phyloP scores from a whole-genome alignment of 2,113 vertebrate genomes.

The Semnopithecus entellus region DNA sequence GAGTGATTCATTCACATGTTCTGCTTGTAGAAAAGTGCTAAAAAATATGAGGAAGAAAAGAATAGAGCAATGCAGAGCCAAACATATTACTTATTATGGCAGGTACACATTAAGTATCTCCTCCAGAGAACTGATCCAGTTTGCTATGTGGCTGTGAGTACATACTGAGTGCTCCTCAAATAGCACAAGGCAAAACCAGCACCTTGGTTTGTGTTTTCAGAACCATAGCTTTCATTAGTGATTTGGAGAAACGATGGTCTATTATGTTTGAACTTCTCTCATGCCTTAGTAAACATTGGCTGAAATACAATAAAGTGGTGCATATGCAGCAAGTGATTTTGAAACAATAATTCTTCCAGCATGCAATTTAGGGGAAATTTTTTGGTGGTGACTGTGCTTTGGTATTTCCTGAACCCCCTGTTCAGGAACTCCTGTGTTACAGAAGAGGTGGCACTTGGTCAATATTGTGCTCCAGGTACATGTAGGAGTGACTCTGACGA shows the following conservation, averaged over 20 bases:
- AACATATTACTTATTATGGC: slow-evolving; percentile 30
- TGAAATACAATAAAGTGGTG: slow-evolving; percentile 4
- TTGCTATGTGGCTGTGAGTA: neutral
- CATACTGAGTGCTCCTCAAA: neutral
- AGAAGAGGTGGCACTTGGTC: neutral
- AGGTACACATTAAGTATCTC: slow-evolving; percentile 10
- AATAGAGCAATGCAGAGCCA: slow-evolving; percentile 44
- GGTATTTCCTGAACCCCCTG: neutral
- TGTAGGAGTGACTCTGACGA: neutral
- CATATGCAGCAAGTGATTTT: slow-evolving; percentile 11
- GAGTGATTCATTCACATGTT: slow-evolving; percentile 38
- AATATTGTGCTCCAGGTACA: neutral
- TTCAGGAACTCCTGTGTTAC: neutral
- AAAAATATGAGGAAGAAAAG: slow-evolving; percentile 31
- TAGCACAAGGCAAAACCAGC: neutral
- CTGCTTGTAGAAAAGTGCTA: neutral
- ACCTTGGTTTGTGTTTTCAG: slow-evolving; percentile 26
- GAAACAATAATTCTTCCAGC: neutral
- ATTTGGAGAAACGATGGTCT: slow-evolving; percentile 17
- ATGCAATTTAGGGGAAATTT: neutral
- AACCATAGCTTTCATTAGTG: neutral
- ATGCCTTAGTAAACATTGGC: neutral
- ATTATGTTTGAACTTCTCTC: slow-evolving; percentile 5
- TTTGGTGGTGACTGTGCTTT: neutral
- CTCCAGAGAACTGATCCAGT: slow-evolving; percentile 37